These are phyloP conservation scores for Cynaeus angustus DNA, from an alignment of 2,888 invertebrate genomes.

Conservation along the genomic window DNA sequence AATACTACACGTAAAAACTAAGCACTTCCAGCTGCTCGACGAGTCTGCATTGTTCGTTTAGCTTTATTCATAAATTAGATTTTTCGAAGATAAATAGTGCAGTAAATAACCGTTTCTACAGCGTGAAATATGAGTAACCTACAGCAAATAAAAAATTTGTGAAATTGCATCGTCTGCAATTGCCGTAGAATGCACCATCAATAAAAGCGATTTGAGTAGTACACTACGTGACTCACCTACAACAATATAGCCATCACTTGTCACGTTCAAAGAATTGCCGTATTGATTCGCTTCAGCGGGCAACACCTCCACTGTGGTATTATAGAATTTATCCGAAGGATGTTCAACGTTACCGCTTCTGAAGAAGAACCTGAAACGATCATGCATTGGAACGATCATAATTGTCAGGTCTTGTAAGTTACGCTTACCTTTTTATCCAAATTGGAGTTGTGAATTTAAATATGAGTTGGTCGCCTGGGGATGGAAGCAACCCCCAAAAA, in stretches of 20 bases:
- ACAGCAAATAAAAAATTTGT: slow-evolving; percentile 10
- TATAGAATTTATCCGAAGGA: slow-evolving; percentile 89
- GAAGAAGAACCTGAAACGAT: slow-evolving; percentile 80
- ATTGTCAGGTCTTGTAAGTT: background rate
- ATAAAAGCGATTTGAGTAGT: slow-evolving; percentile 35
- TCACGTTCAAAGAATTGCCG: slow-evolving; percentile 76
- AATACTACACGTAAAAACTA: too few species aligned
- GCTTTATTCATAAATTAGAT: too few species aligned
- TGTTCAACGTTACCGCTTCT: slow-evolving; percentile 94
- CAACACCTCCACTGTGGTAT: slow-evolving; percentile 88
- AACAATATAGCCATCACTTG: slow-evolving; percentile 80
- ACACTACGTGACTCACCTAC: slow-evolving; percentile 74
- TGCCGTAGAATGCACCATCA: slow-evolving; percentile 13
- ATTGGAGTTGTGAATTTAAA: slow-evolving; percentile 87
- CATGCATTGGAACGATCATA: background rate
- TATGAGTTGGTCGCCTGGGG: slow-evolving; percentile 85
- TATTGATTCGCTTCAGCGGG: slow-evolving; percentile 72
- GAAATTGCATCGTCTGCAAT: slow-evolving; percentile 23
- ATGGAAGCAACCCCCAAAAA: slow-evolving; percentile 94
- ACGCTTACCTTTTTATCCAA: slow-evolving; percentile 77
- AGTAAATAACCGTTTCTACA: background rate
- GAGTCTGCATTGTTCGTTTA: too few species aligned
- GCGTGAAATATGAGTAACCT: slow-evolving; percentile 8
- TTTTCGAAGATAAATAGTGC: too few species aligned
- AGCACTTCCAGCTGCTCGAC: too few species aligned